These are phyloP conservation scores for Spodoptera frugiperda DNA, from an alignment of 1,140 invertebrate species.

Conservation along the genomic window DNA sequence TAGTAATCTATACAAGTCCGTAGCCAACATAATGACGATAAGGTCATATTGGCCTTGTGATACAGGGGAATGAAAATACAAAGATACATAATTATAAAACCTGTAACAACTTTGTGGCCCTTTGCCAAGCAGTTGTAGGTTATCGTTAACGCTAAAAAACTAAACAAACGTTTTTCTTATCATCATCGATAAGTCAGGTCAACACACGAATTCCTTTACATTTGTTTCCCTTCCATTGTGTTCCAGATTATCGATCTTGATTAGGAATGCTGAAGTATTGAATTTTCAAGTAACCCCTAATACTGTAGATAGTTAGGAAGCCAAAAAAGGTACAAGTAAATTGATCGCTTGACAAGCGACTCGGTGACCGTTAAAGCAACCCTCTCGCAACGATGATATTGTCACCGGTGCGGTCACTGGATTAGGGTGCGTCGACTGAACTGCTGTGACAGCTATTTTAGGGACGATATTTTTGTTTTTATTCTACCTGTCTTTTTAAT, in stretches of 20 bases:
- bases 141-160: too few species aligned
- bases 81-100: not conserved
- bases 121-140: too few species aligned
- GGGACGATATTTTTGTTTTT: not conserved
- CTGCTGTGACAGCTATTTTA: not conserved
- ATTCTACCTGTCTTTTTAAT: not conserved
- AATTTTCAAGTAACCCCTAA: not conserved
- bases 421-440: not conserved
- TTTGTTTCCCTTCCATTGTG: too few species aligned
- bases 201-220: too few species aligned
- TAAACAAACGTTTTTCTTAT: too few species aligned
- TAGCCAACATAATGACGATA: too few species aligned
- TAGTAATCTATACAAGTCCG: too few species aligned
- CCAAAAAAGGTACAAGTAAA: not conserved
- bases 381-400: not conserved
- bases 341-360: constrained; percentile 1
- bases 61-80: not conserved
- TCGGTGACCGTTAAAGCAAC: constrained; percentile 17
- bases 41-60: too few species aligned
- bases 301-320: not conserved
- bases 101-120: too few species aligned
- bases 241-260: too few species aligned
- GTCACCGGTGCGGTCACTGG: constrained; percentile 16
- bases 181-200: too few species aligned
- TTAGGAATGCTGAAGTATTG: not conserved